Evolutionary conservation across 1,140 invertebrate species (phyloP), one percentile per base, ranked within the genome.

Genomic region (Philotrypesis tridentata): DNA sequence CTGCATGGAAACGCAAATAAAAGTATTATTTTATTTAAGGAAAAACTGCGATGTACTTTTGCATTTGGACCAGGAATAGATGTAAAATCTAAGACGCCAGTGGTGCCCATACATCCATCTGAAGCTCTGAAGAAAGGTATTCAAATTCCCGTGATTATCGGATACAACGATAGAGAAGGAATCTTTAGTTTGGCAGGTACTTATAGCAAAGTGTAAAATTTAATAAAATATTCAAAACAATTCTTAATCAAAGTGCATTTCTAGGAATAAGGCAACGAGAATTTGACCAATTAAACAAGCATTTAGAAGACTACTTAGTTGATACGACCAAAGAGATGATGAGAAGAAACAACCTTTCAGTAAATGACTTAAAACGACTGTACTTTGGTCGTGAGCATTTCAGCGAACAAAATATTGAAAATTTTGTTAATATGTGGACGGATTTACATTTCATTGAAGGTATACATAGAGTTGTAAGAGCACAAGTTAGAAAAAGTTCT

Each of bases 71-170:
- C 90, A 4, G 63, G 75, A 12, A 17, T 89, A 7, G 90, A 92
- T 77, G 6, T 25, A 0, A 86, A 88, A 81, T 89, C 87, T 2
- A 85, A 86, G 27, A 85, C 88, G 74, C 89, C 92, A 67, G 90
- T 93, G 77, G 63, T 93, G 25, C 85, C 91, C 0, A 82, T 89
- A 17, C 84, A 90, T 55, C 90, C 90, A 6, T 33, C 31, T 11
- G 73, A 84, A 23, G 82, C 89, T 23, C 85, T 85, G 27, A 89
- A 92, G 71, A 88, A 89, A 61, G 92, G 92, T 60, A 85, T 92
- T 43, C 91, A 93, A 78, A 90, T 95, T 17, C 94, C 95, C 0
- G 89, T 93, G 23, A 91, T 95, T 9, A 85, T 93, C 23, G 95
- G 95, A 0, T 93, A 93, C 61, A 94, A 92, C 85, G 89, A 85